Conservation (phyloP, 2,113 vertebrate genomes). For the Cavia porcellus region DNA sequence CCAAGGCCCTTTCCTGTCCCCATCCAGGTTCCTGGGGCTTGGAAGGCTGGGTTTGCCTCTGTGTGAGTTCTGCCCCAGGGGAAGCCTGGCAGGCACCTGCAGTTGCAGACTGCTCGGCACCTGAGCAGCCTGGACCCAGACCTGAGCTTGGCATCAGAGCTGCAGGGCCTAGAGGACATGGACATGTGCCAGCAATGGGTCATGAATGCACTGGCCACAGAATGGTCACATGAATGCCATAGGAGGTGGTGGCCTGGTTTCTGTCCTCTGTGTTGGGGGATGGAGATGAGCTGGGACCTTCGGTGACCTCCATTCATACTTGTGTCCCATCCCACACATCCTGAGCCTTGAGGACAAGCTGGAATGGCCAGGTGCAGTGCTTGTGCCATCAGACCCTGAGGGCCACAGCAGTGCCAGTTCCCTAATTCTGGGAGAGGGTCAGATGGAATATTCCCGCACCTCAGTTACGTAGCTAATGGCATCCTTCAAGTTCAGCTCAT, state of each 20-base stretch:
- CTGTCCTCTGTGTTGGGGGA: not conserved
- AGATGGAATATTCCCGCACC: constrained; percentile 85
- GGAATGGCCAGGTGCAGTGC: not conserved
- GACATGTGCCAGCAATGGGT: not conserved
- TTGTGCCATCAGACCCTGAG: not conserved
- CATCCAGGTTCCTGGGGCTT: not conserved
- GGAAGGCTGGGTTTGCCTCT: not conserved
- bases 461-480: constrained; percentile 96
- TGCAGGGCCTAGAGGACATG: not conserved
- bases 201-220: not conserved
- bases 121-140: not conserved
- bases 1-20: not conserved
- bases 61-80: not conserved
- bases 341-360: not conserved
- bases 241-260: not conserved
- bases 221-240: not conserved
- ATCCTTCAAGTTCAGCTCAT: constrained; percentile 97
- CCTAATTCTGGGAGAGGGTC: not conserved
- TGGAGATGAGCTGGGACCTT: not conserved
- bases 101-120: not conserved
- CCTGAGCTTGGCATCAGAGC: not conserved
- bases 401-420: not conserved
- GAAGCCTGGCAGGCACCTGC: not conserved
- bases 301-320: not conserved
- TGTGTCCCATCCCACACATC: not conserved